A percentile compares a stretch with the other conserved stretches of the same genome.
phyloP scores from a whole-genome alignment of 2,888 invertebrate genomes.

The Gryllus longicercus region DNA sequence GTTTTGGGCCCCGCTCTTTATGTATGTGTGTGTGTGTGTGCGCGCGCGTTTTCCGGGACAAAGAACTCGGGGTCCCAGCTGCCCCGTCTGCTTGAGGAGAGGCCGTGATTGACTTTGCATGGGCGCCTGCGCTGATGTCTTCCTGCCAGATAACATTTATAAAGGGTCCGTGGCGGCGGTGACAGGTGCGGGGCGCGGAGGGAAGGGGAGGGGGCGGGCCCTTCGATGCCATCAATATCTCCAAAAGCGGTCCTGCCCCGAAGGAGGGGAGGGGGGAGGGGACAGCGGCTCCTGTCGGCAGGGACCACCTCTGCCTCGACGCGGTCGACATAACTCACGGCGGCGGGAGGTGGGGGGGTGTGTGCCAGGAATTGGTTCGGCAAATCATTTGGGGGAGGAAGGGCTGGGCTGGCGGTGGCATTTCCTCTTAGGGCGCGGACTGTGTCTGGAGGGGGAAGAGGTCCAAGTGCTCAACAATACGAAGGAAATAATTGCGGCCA shows the following conservation, averaged over 20 bases:
- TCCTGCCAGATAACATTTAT: constrained; percentile 11
- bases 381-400: background rate
- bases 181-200: background rate
- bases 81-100: background rate
- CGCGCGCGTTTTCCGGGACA: background rate
- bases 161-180: background rate
- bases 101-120: constrained; percentile 4
- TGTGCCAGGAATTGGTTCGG: background rate
- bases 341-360: background rate
- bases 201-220: background rate
- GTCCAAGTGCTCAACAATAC: no score
- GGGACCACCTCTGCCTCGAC: constrained; percentile 5
- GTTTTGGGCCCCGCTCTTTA: background rate
- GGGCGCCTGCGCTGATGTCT: background rate
- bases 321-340: background rate
- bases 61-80: background rate
- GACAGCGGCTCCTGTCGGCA: background rate
- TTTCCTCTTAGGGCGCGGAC: no score
- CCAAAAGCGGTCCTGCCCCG: constrained; percentile 3
- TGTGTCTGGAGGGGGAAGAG: no score
- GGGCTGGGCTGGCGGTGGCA: background rate
- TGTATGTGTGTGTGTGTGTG: background rate
- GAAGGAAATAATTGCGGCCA: no score
- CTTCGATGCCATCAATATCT: constrained; percentile 18
- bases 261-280: background rate